A percentile compares a stretch with the other conserved stretches of the same genome.
Conservation (phyloP, 2,888 invertebrate genomes). For the Neria commutata region DNA sequence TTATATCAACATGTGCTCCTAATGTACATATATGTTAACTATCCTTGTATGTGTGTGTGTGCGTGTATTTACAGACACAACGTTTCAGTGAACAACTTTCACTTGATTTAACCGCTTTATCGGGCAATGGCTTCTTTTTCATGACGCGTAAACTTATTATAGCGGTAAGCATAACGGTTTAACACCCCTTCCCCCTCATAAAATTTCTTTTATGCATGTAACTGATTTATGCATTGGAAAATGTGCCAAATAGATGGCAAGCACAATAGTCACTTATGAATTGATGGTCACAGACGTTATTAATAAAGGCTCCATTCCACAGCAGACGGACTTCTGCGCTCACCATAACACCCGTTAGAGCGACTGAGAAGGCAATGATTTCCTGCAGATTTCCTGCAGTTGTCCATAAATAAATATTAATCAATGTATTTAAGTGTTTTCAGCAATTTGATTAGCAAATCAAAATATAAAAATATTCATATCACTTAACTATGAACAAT, state of each 20-base stretch:
- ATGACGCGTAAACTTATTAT: constrained; percentile 54
- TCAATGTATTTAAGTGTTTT: too few relatives aligned
- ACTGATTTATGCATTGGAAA: neutral
- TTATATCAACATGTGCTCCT: neutral
- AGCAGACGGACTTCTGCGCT: constrained; percentile 47
- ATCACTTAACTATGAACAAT: too few relatives aligned
- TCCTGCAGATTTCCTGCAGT: too few relatives aligned
- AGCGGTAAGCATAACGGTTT: constrained; percentile 38
- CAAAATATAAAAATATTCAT: too few relatives aligned
- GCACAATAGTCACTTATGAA: constrained; percentile 71
- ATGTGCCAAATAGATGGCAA: constrained; percentile 64
- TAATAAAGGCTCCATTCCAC: constrained; percentile 46
- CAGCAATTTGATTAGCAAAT: too few relatives aligned
- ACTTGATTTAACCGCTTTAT: constrained; percentile 52
- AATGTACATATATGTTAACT: neutral
- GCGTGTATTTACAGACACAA: constrained; percentile 44
- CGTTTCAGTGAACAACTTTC: constrained; percentile 53
- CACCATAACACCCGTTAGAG: too few relatives aligned
- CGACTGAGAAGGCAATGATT: too few relatives aligned
- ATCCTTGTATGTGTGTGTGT: neutral
- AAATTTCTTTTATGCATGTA: neutral
- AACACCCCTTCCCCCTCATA: neutral
- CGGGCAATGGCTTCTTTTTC: constrained; percentile 55
- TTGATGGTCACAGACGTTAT: constrained; percentile 67
- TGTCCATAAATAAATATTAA: too few relatives aligned